Conservation (phyloP, 2,797 vertebrate species). For the Aphelocoma californica region DNA sequence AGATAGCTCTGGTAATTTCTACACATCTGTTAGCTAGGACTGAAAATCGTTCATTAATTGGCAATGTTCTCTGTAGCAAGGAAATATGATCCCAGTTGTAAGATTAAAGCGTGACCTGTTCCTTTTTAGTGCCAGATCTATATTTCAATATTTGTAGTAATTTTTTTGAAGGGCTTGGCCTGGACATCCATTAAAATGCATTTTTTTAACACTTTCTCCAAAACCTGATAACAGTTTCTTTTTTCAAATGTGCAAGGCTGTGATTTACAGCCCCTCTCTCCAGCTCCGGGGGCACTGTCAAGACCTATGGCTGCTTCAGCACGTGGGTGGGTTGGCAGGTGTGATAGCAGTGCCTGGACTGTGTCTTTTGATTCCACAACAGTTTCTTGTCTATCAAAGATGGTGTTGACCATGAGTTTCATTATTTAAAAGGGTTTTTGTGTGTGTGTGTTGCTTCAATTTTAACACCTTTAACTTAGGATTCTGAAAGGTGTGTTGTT, state of each 20-base stretch:
- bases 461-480: background rate
- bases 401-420: background rate
- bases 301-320: background rate
- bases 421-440: background rate
- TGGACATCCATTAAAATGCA: background rate
- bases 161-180: background rate
- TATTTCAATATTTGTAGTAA: background rate
- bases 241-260: background rate
- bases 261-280: background rate
- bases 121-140: background rate
- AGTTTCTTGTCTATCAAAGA: background rate
- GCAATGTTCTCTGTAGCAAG: background rate
- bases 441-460: background rate
- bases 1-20: background rate
- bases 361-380: background rate
- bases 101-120: background rate
- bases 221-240: background rate
- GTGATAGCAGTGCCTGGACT: background rate
- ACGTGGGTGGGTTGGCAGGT: background rate
- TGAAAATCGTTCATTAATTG: background rate
- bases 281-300: background rate
- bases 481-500: background rate
- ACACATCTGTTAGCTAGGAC: background rate
- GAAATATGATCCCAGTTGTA: background rate
- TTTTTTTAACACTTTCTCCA: background rate